Conservation (phyloP, 1,140 invertebrate species). For the Nylanderia fulva region DNA sequence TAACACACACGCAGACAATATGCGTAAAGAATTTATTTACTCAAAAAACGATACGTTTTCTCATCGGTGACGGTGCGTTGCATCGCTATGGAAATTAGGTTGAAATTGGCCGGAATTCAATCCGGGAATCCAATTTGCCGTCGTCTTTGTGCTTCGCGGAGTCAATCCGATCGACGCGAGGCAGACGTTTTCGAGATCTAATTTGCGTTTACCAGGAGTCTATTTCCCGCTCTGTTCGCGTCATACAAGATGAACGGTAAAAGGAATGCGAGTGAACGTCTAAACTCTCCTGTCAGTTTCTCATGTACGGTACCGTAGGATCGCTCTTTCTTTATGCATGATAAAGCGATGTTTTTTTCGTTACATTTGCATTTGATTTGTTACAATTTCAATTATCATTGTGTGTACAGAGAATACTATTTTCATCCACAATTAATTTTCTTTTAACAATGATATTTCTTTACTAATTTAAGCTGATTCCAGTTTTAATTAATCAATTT, state of each 20-base stretch:
- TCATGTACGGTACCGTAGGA: not conserved
- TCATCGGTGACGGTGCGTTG: conserved; percentile 27
- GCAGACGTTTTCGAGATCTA: conserved; percentile 74
- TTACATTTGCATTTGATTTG: conserved; percentile 21
- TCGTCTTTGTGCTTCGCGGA: conserved; percentile 69
- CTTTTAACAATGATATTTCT: not conserved
- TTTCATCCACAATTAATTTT: not conserved
- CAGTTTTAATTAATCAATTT: not conserved
- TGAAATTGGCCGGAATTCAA: conserved; percentile 72
- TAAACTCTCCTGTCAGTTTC: conserved; percentile 31
- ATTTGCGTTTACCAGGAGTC: conserved; percentile 73
- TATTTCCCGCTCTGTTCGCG: conserved; percentile 36
- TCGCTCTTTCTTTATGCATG: not conserved
- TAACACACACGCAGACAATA: too few species aligned
- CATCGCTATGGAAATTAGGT: conserved; percentile 71
- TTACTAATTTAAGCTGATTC: conserved; percentile 18
- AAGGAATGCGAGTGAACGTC: conserved; percentile 36
- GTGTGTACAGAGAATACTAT: not conserved
- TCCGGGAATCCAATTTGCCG: conserved; percentile 73
- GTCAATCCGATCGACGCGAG: conserved; percentile 66
- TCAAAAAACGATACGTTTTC: conserved; percentile 3
- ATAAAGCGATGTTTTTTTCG: not conserved
- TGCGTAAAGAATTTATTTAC: conserved; percentile 19
- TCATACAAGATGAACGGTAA: conserved; percentile 37
- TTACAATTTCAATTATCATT: not conserved